Evolutionary conservation across 2,113 vertebrate species (phyloP).

Genomic region (Rhea americana): DNA sequence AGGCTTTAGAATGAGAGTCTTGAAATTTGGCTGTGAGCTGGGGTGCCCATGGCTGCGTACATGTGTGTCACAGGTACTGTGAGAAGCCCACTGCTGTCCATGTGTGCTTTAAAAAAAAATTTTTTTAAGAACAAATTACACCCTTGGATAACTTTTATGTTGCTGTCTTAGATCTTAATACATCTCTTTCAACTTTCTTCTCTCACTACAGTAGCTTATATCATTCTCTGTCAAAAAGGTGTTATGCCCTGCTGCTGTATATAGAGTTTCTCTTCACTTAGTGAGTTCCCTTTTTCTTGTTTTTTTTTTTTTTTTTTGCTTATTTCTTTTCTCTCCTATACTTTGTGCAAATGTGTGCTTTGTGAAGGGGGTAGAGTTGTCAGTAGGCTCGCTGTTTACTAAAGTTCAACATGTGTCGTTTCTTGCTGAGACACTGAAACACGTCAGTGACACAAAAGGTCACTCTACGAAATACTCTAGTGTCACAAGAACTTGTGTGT

Average conservation of each 20-base stretch:
- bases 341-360: background rate
- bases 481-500: background rate
- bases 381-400: background rate
- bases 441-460: background rate
- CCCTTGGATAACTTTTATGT: background rate
- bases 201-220: background rate
- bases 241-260: background rate
- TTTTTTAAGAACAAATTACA: background rate
- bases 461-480: background rate
- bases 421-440: background rate
- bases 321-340: background rate
- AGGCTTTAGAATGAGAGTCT: background rate
- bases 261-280: background rate
- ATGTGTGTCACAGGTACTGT: background rate
- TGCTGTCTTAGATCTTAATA: background rate
- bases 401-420: background rate
- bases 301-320: background rate
- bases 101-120: background rate
- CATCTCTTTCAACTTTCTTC: background rate
- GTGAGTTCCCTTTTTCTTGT: background rate
- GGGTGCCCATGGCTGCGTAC: background rate
- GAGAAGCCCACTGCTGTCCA: background rate
- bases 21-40: background rate
- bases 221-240: background rate
- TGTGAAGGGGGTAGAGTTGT: background rate